phyloP scores from a whole-genome alignment of 2,888 invertebrate genomes.

The Coelogynopora nodosa region DNA sequence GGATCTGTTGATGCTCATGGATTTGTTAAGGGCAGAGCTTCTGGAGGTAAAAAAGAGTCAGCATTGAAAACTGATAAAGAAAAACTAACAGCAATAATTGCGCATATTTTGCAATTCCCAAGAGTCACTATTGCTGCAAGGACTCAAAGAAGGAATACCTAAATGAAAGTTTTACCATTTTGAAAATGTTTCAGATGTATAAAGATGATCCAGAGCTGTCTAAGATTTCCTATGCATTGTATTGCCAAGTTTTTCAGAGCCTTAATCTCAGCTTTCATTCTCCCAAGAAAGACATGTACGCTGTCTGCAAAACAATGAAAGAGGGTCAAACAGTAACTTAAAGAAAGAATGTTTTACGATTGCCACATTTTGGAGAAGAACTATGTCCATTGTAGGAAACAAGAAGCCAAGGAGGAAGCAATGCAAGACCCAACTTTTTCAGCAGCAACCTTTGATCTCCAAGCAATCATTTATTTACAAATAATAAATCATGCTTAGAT shows the following conservation, averaged over 20 bases:
- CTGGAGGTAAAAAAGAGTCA: conserved; percentile 10
- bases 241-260: conserved; percentile 18
- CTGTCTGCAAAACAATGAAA: background rate
- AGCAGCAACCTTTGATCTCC: conserved; percentile 24
- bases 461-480: conserved; percentile 2
- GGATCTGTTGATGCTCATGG: background rate
- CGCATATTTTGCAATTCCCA: background rate
- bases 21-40: conserved; percentile 13
- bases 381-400: background rate
- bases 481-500: background rate
- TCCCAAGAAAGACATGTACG: conserved; percentile 20
- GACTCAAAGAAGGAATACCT: conserved; percentile 1
- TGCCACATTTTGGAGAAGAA: conserved; percentile 4
- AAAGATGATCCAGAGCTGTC: background rate
- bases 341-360: conserved; percentile 20
- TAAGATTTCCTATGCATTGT: conserved; percentile 18
- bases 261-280: conserved; percentile 18
- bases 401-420: background rate
- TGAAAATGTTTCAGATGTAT: conserved; percentile 25
- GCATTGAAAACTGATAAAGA: background rate
- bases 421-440: conserved; percentile 28
- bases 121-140: background rate
- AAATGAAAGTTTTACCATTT: conserved; percentile 19
- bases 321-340: conserved; percentile 14
- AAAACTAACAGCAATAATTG: conserved; percentile 22